Evolutionary conservation across 1,140 invertebrate genomes (phyloP), one percentile per base, ranked within the genome.

Genomic region (Luehdorfia chinensis): DNA sequence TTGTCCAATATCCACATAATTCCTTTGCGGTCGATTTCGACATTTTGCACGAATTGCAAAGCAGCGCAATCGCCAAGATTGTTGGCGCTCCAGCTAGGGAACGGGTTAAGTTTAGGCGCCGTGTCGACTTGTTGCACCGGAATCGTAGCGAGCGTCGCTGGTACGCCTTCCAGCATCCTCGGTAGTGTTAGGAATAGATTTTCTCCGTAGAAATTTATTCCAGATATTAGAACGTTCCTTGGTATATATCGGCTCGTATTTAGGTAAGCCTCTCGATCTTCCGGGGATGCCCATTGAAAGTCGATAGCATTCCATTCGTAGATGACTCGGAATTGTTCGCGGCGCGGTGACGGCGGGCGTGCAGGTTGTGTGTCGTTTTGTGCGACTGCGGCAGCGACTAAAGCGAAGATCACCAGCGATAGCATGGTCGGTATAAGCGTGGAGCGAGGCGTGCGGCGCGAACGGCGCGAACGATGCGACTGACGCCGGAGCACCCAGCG

Each of bases 1-100:
- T 90, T 89, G 58, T 94, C 93, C 27, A 93, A 59, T 1, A 93
- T 88, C 92, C 92, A 94, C 90, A 94, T 91, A 0, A 91, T 75
- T 1, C 91, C 92, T 13, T 87, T 78, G 0, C 87, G 87, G 57
- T 93, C 92, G 12, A 93, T 91, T 68, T 93, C 92, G 60, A 93
- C 87, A 54, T 90, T 91, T 65, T 93, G 91, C 2, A 93, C 92
- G 48, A 90, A 91, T 59, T 94, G 92, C 13, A 94, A 87, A 1
- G 90, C 88, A 0, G 58, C 67, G 72, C 93, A 94, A 55, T 89
- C 74, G 0, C 88, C 90, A 7, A 91, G 39, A 3, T 80, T 75
- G 65, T 94, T 93, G 77, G 90, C 89, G 0, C 77, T 78, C 92
- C 92, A 94, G 47, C 76, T 90, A 7, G 93, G 93, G 63, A 89